Conservation (phyloP, 30 jellyfish, hydroid and myxozoan genomes). For the Hydractinia symbiolongicarpus region DNA sequence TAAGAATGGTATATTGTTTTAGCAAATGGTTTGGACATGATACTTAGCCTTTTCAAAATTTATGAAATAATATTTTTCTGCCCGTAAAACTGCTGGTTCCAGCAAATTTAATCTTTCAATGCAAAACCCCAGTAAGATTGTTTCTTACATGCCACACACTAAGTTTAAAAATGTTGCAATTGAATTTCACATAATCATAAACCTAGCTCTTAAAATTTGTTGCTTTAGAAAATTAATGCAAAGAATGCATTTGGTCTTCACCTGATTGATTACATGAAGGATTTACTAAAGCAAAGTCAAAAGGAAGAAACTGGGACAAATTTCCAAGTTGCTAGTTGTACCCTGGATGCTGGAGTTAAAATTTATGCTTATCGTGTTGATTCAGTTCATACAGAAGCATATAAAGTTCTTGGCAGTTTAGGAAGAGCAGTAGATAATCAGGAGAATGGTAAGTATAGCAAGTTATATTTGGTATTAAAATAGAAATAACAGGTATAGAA, state of each 20-base stretch:
- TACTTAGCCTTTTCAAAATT: no score
- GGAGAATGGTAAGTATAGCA: not conserved
- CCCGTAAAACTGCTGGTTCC: no score
- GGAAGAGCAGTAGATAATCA: conserved; percentile 51
- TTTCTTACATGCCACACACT: not conserved
- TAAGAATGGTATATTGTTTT: no score
- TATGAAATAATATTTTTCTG: no score
- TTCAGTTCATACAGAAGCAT: conserved; percentile 93
- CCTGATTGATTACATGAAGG: conserved; percentile 91
- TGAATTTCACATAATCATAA: not conserved
- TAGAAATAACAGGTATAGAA: no score
- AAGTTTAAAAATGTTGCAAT: not conserved
- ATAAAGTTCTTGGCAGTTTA: conserved; percentile 74
- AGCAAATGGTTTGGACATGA: no score
- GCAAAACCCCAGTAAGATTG: no score
- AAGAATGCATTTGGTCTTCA: conserved; percentile 96
- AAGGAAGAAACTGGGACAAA: conserved; percentile 75
- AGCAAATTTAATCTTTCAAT: no score
- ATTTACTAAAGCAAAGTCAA: conserved; percentile 54
- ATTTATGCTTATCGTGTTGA: conserved; percentile 94
- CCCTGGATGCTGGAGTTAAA: conserved; percentile 96
- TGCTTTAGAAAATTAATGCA: conserved; percentile 71
- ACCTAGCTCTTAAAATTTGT: not conserved
- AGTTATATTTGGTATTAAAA: no score
- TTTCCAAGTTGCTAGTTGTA: conserved; percentile 91